Evolutionary conservation across 2,797 vertebrate genomes (phyloP).

Genomic region (Parauchenoglanis ngamensis): DNA sequence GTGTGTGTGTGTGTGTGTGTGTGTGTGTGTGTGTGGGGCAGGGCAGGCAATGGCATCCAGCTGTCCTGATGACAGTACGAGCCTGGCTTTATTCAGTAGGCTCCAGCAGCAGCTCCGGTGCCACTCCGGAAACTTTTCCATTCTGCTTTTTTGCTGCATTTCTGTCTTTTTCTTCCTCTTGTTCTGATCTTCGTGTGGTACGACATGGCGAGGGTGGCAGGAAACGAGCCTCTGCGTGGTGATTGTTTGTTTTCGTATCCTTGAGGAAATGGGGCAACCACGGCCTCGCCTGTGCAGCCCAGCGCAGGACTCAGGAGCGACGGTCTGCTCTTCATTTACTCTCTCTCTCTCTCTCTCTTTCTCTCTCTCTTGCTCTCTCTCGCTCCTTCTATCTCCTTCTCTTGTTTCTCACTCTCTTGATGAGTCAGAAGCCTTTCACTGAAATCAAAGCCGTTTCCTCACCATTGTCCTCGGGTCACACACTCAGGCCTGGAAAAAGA

Average conservation of each 20-base stretch:
- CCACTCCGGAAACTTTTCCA: slow-evolving; percentile 32
- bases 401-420: slow-evolving; percentile 2
- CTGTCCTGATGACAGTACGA: slow-evolving; percentile 46
- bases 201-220: slow-evolving; percentile 68
- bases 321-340: slow-evolving; percentile 54
- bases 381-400: slow-evolving; percentile 13
- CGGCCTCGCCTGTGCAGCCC: slow-evolving; percentile 50
- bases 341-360: slow-evolving; percentile 18
- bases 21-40: slow-evolving; percentile 32
- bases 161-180: slow-evolving; percentile 27
- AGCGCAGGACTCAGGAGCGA: slow-evolving; percentile 1
- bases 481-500: slow-evolving; percentile 19
- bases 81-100: slow-evolving; percentile 16
- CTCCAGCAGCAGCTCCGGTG: slow-evolving; percentile 12
- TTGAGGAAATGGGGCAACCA: slow-evolving; percentile 70
- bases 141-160: slow-evolving; percentile 39
- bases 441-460: slow-evolving; percentile 48
- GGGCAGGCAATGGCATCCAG: slow-evolving; percentile 46
- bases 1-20: slow-evolving; percentile 19
- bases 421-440: slow-evolving; percentile 43
- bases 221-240: slow-evolving; percentile 65
- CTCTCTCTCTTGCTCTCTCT: background rate
- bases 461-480: slow-evolving; percentile 26
- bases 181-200: slow-evolving; percentile 46
- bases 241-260: slow-evolving; percentile 79